Evolutionary conservation across 2,888 invertebrate species (phyloP), one percentile per base, ranked within the genome.

Genomic region (Plemyria rubiginata): DNA sequence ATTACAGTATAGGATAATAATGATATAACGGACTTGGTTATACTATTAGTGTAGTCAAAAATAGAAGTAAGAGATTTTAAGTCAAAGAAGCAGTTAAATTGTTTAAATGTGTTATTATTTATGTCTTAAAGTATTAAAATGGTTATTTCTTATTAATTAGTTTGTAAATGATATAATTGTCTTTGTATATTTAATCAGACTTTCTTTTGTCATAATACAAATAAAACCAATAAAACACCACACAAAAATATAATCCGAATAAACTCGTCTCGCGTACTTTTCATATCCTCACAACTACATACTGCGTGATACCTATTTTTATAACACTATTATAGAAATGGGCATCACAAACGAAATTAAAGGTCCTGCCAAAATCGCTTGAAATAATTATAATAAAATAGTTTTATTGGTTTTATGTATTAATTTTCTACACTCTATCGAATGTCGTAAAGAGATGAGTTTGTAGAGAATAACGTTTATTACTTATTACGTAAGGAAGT

Each of bases 31-130:
- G 91, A 90, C 91, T 91, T 85, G 87, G 87, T 91, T 91, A 90
- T 90, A 91, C 90, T 91, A 90, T 90, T 92, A 92, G 91, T 86
- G 88, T 92, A 92, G 90, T 91, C 87, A 88, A 90, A 78, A 85
- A 84, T 90, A 90, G 82, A 83, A 60, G 75, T 92, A 91, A 92
- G 91, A 90, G 90, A 90, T 91, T 88, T 90, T 92, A 92, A 92
- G 92, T 92, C 92, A 92, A 91, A 90, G 88, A 90, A 92, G 86
- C 91, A 89, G 92, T 92, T 91, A 88, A 92, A 92, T 92, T 92
- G 92, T 92, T 92, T 92, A 91, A 90, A 91, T 90, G 92, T 92
- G 92, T 92, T 92, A 92, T 92, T 92, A 92, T 92, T 92, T 92
- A 92, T 92, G 91, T 92, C 91, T 86, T 92, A 92, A 92, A 92